Evolutionary conservation across 2,888 invertebrate species (phyloP).

Genomic region (Drosophila prostipennis): DNA sequence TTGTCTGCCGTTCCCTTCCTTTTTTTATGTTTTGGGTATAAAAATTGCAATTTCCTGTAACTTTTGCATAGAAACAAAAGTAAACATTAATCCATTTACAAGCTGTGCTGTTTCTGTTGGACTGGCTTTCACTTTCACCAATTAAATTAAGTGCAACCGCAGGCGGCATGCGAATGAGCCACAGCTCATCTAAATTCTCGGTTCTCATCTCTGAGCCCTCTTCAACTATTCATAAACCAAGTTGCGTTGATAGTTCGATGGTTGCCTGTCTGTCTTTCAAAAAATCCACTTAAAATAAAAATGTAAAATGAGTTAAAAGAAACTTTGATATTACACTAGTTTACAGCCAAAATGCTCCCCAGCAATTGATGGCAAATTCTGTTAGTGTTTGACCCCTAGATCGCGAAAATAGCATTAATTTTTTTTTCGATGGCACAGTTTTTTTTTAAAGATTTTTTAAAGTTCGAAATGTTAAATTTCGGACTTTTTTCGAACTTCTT

Average conservation of each 20-base stretch:
- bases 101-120: constrained; percentile 34
- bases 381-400: no score
- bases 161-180: constrained; percentile 79
- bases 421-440: no score
- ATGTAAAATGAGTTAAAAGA: no score
- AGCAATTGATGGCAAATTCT: no score
- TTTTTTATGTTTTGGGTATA: constrained; percentile 64
- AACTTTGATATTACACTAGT: no score
- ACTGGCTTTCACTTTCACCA: constrained; percentile 74
- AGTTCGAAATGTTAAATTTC: no score
- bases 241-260: constrained; percentile 67
- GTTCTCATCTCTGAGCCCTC: constrained; percentile 22
- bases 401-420: no score
- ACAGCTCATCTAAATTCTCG: constrained; percentile 30
- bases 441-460: no score
- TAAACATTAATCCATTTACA: constrained; percentile 81
- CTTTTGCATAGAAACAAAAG: constrained; percentile 69
- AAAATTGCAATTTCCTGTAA: constrained; percentile 80
- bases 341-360: no score
- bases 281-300: constrained; percentile 1
- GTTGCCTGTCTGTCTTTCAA: constrained; percentile 21
- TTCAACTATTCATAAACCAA: constrained; percentile 77
- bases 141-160: constrained; percentile 84
- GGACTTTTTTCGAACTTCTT: no score
- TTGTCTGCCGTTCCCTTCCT: constrained; percentile 59